Evolutionary conservation across 2,888 invertebrate species (phyloP), one percentile per base, ranked within the genome.

Genomic region (Leptopilina syphax): DNA sequence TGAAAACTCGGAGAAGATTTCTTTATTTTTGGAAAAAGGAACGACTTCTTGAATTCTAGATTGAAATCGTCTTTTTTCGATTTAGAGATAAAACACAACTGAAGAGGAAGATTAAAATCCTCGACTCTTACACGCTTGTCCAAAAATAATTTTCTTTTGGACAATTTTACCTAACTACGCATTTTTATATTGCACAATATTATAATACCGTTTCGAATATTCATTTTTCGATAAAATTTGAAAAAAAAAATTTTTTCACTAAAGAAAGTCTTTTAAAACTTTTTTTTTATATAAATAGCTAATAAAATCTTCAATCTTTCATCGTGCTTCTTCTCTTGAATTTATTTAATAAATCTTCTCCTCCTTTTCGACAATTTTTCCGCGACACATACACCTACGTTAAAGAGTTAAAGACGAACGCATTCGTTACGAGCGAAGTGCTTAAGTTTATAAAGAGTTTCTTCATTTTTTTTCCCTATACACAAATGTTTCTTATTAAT

Each of bases 231-330:
- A 63, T 68, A 24, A 44, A 57, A 78, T 78, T 78, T 54, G 18
- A 13, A 10, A 50, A 3, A 50, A 50, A 57, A 41, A 50, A 3
- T 79, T 18, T 18, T 76, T 63, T 13, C 80, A 73, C 65, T 78
- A 80, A 76, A 68, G 67, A 60, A 44, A 68, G 76, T 78, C 67
- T 2, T 18, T 50, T 76, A 83, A 34, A 34, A 79, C 77, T 63
- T 60, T 18, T 76, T 81, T 81, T 77, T 67, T 79, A 79, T 24
- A n/a, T 34, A 34, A 34, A 34, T 34, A 34, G 34, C 44, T 63
- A 63, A 68, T 78, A 77, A 18, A 60, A 50, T 50, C 67, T 70
- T 70, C 13, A 41, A 65, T 73, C 76, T 63, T 80, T 77, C 77
- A 18, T 47, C 34, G 57, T 77, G 47, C 50, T 65, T 80, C 67